Base-by-base conservation (phyloP, 2,888 invertebrate species). In the Thymelicus sylvestris region DNA sequence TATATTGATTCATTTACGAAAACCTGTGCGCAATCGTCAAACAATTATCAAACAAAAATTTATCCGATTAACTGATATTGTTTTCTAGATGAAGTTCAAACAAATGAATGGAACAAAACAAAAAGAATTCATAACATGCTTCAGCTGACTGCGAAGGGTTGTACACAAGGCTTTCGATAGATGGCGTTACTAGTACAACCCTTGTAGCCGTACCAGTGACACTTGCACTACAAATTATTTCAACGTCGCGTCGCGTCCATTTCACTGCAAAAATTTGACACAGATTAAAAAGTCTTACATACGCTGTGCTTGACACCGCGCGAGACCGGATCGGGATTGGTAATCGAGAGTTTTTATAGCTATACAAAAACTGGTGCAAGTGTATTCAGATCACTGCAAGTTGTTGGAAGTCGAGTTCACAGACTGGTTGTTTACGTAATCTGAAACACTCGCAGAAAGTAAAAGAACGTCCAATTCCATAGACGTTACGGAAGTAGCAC, bases 191-290 rank as follows among this genome's bases (percentile, higher is more conserved):
- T 0, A 19, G 69, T 63, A 52, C 62, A 7, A 19, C 7, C 38
- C 61, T 38, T 12, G 68, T 38, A n/a, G n/a, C n/a, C n/a, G n/a
- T 48, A 41, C 15, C 44, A 24, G 24, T 66, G 47, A 55, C 64
- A 59, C 59, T 55, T 57, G 59, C 69, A 55, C 55, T 55, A 69
- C 38, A 69, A 69, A 3, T 69, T 47, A 59, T 57, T 64, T 64
- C 39, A 64, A n/a, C 44, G 52, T 13, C 8, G 24, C 44, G 52
- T 19, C 13, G 24, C 44, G 44, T 62, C 41, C 69, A 50, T 64
- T 65, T 70, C 65, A 65, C 65, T 70, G 50, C 65, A 70, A 70
- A 70, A 59, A 70, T 70, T 70, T 65, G 70, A 70, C 70, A 65
- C 70, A 70, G 65, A 70, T 70, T 52, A 65, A 70, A 70, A 70